These are phyloP conservation scores for Toxostoma redivivum DNA, from an alignment of 2,113 vertebrate species.

Conservation along the genomic window DNA sequence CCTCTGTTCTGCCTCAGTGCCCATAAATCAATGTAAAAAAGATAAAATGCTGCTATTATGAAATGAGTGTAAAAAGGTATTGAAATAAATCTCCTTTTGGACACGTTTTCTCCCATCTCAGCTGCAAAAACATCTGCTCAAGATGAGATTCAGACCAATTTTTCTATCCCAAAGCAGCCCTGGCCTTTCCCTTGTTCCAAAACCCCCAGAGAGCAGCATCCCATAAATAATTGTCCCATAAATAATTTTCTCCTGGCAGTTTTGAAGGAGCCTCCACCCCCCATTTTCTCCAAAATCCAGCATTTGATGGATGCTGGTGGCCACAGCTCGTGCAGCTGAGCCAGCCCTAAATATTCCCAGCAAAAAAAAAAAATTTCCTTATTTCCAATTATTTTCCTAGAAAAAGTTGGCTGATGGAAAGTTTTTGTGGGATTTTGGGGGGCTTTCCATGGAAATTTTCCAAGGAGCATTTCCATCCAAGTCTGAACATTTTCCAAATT, in stretches of 20 bases:
- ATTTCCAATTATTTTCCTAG: background rate
- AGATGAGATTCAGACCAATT: background rate
- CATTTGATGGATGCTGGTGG: background rate
- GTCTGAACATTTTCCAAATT: background rate
- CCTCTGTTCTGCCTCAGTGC: slow-evolving; percentile 51
- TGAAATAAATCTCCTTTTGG: slow-evolving; percentile 58
- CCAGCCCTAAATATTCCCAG: background rate
- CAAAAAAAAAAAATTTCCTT: background rate
- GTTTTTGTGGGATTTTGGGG: background rate
- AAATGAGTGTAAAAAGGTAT: slow-evolving; percentile 59
- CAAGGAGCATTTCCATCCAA: background rate
- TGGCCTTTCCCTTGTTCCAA: background rate
- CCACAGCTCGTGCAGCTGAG: background rate
- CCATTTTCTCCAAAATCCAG: background rate
- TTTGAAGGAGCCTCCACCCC: background rate
- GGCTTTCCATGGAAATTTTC: background rate
- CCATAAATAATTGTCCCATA: background rate
- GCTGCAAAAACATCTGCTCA: background rate
- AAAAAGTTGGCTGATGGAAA: rapidly evolving
- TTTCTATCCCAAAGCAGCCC: background rate
- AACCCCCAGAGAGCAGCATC: background rate
- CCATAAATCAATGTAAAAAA: slow-evolving; percentile 70
- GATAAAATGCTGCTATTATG: slow-evolving; percentile 67
- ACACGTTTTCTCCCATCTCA: background rate
- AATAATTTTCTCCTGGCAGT: background rate